These are phyloP conservation scores for Hippoglossus stenolepis DNA, from an alignment of 2,113 vertebrate species.

Conservation along the genomic window DNA sequence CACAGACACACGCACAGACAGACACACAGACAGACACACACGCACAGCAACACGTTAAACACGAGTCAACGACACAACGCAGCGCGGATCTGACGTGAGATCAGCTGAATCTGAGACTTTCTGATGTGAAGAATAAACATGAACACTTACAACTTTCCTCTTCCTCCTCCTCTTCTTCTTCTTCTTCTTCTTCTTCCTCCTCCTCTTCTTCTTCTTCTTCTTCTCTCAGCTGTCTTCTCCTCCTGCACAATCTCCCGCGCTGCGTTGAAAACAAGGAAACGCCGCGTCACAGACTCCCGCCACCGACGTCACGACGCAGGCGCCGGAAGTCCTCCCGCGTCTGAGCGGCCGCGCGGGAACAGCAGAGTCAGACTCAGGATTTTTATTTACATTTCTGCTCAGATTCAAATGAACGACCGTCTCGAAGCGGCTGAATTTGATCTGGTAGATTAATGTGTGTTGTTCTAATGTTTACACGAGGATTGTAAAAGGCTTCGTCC, in stretches of 20 bases:
- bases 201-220: too few relatives aligned
- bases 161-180: too few relatives aligned
- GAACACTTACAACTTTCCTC: too few relatives aligned
- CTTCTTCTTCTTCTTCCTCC: too few relatives aligned
- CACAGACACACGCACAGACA: background rate
- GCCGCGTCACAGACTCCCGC: slow-evolving; percentile 68
- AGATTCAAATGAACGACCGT: too few relatives aligned
- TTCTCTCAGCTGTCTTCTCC: background rate
- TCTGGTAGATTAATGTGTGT: background rate
- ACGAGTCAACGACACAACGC: background rate
- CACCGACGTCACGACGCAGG: slow-evolving; percentile 67
- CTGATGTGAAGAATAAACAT: too few relatives aligned
- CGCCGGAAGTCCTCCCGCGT: background rate
- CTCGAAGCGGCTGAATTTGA: background rate
- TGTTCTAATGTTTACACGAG: background rate
- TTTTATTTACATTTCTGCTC: background rate
- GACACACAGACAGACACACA: background rate
- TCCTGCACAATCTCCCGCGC: slow-evolving; percentile 74
- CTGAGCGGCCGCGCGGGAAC: too few relatives aligned
- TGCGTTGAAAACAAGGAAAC: slow-evolving; percentile 68
- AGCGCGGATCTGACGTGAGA: too few relatives aligned
- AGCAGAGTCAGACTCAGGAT: background rate
- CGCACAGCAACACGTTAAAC: background rate
- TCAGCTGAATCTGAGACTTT: too few relatives aligned
- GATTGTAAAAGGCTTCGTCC: background rate